Evolutionary conservation across 2,888 invertebrate genomes (phyloP).

Genomic region (Desoria tigrina): DNA sequence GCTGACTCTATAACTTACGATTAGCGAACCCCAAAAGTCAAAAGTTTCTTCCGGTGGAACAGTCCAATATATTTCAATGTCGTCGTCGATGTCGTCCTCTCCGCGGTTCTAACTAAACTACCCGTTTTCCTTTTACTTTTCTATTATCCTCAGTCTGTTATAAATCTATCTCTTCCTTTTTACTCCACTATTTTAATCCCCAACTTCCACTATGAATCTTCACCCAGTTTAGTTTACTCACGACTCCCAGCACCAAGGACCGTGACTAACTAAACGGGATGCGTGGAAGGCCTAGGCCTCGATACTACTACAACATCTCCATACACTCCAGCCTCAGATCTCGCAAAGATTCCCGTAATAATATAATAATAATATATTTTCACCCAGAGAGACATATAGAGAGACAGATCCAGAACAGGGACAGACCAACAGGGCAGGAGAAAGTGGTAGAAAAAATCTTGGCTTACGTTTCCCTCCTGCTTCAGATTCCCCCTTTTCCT

Average conservation of each 20-base stretch:
- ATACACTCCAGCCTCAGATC: neutral
- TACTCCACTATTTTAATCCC: conserved; percentile 18
- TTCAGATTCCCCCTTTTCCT: conserved; percentile 5
- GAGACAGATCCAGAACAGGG: neutral
- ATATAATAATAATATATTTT: conserved; percentile 3
- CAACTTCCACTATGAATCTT: conserved; percentile 20
- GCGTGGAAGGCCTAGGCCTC: neutral
- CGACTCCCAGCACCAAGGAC: neutral
- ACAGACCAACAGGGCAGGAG: too few species aligned
- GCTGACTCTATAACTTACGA: conserved; percentile 54
- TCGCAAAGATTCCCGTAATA: neutral
- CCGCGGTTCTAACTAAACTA: conserved; percentile 1
- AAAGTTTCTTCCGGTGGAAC: conserved; percentile 53
- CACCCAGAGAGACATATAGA: neutral
- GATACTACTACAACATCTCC: neutral
- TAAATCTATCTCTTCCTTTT: conserved; percentile 15
- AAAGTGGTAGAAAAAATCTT: conserved; percentile 10
- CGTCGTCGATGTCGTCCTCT: conserved; percentile 42
- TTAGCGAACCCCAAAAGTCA: conserved; percentile 54
- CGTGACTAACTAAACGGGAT: neutral
- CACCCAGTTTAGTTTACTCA: conserved; percentile 15
- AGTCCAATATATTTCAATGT: conserved; percentile 53
- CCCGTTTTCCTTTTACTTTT: conserved; percentile 8
- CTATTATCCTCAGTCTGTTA: conserved; percentile 13
- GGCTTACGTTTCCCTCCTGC: conserved; percentile 16